Evolutionary conservation across 2,113 vertebrate genomes (phyloP), one percentile per base, ranked within the genome.

Genomic region (Heterotilapia buettikoferi): DNA sequence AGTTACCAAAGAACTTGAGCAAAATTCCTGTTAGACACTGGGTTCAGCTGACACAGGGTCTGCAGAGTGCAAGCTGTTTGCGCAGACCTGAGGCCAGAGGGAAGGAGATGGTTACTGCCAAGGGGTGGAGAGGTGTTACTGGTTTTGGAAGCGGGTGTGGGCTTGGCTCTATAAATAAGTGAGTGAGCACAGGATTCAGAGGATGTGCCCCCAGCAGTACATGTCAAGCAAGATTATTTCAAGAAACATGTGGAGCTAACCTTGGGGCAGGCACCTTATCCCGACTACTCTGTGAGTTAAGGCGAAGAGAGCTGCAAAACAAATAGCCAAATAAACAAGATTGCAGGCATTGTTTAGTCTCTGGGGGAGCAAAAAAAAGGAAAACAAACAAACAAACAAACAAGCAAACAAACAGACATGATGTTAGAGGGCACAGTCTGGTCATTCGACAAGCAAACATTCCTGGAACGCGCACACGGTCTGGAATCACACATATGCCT

Each of bases 261-360:
- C 99, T 99, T 98, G 98, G 94, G 97, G 97, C 92, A 97, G 98
- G 98, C 98, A 99, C 97, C 97, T 98, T 98, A 99, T 98, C 97
- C 98, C 97, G 97, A 97, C 97, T 98, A 99, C 96, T 97, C 98
- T 99, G 97, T 97, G 98, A 96, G 97, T 98, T 98, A 99, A 98
- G 97, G 97, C 96, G 99, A 97, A 98, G 98, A 98, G 97, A 92
- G 99, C 99, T 99, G 99, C 97, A 99, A 99, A 98, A 99, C 97
- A 99, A 98, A 99, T 96, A 96, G 97, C 97, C 98, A 98, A 96
- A 98, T 97, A 97, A 96, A 98, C 94, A 97, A 97, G 88, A 88
- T 88, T 86, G 94, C 84, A 95, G 88, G 92, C 81, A 87, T 59
- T 88, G 89, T 92, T 95, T 91, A 95, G 91, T 93, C 93, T 95